Base-by-base conservation (phyloP, 1,140 invertebrate genomes). In the Melitaea cinxia region DNA sequence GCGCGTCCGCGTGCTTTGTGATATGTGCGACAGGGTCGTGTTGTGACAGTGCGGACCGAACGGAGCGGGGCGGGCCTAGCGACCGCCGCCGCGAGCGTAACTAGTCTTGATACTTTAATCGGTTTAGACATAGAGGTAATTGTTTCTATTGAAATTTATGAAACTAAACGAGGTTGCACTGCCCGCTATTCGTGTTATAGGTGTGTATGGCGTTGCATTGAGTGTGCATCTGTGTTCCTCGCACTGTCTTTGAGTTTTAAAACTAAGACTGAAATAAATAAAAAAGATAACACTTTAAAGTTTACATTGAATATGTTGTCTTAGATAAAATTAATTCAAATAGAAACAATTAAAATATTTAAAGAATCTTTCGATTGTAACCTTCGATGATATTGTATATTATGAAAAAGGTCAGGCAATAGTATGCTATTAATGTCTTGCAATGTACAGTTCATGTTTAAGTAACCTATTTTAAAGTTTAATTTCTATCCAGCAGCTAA, bases 241-340 rank as follows among this genome's bases (percentile, higher is more conserved):
- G 85, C 82, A 70, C 83, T 81, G 77, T 83, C 79, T 80, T 81
- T 80, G 80, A 85, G 77, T 88, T 83, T 85, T 81, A 85, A 82
- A 78, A 85, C 88, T 83, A 88, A 91, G 88, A 91, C 88, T 91
- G 88, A 91, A 77, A 85, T 86, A 82, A 79, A 82, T 78, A 86
- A 88, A 89, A 72, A 83, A 86, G 77, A 88, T 85, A 83, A 86
- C 85, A 77, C 84, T 86, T 83, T 85, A 83, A 83, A 88, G 81
- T 88, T 81, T 85, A 86, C 83, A 78, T 88, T 86, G 79, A 85
- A 82, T 83, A 90, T 86, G 84, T 89, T 88, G 83, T 89, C 83
- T 89, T 90, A 90, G 88, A 77, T 90, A 86, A 90, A 90, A 87
- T 88, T 88, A 84, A 88, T 88, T 90, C 80, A 85, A 83, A 88